phyloP scores from a whole-genome alignment of 2,888 invertebrate species.

The Dynastes grantii region DNA sequence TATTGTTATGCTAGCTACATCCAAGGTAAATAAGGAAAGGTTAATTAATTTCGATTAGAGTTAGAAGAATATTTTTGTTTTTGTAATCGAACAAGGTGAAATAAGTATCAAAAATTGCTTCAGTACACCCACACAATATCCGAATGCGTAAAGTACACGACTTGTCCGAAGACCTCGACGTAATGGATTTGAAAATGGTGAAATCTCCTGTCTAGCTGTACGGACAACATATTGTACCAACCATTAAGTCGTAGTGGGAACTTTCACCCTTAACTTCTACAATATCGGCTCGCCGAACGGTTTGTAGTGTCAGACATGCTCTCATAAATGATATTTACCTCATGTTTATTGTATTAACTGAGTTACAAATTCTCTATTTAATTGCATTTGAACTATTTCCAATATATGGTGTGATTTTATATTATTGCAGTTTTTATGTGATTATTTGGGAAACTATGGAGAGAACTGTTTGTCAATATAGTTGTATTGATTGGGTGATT shows the following conservation, averaged over 20 bases:
- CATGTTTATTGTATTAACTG: conserved; percentile 29
- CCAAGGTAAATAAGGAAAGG: too few relatives aligned
- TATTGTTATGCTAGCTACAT: too few relatives aligned
- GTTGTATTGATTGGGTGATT: too few relatives aligned
- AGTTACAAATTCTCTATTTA: neutral
- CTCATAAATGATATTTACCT: conserved; percentile 29
- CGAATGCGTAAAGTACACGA: neutral
- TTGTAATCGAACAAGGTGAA: neutral
- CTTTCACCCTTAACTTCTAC: conserved; percentile 41
- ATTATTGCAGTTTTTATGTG: neutral
- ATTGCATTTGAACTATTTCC: neutral
- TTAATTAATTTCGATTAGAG: too few relatives aligned
- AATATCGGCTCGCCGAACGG: conserved; percentile 6
- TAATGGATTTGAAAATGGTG: conserved; percentile 21
- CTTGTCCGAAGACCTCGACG: neutral
- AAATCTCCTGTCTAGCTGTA: conserved; percentile 14
- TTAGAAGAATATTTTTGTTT: too few relatives aligned
- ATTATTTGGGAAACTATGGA: too few relatives aligned
- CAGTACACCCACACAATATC: neutral
- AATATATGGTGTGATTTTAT: neutral
- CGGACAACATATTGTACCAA: conserved; percentile 34
- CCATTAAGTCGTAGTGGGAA: conserved; percentile 43
- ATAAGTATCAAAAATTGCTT: neutral
- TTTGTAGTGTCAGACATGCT: conserved; percentile 24
- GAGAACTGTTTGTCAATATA: too few relatives aligned